Conservation (phyloP, 2,797 vertebrate genomes). For the Malacoctenus gilli region DNA sequence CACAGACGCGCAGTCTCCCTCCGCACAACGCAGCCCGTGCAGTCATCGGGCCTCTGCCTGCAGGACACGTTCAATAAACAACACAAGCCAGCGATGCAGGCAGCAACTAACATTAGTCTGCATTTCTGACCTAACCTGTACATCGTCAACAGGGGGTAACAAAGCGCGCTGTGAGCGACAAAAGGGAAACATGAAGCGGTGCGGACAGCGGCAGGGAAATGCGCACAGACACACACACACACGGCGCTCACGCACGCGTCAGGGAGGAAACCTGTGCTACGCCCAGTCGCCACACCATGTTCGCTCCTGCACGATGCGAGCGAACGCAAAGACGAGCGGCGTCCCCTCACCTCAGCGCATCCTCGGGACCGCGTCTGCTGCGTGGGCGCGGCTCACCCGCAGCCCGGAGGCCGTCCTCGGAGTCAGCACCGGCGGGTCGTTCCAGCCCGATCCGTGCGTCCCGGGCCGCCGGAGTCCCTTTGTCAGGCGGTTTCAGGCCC, state of each 20-base stretch:
- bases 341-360: conserved; percentile 79
- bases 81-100: no score
- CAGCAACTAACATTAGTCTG: no score
- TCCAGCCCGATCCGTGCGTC: neutral
- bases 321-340: neutral
- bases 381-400: conserved; percentile 65
- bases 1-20: conserved; percentile 5
- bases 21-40: no score
- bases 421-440: conserved; percentile 8
- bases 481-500: conserved; percentile 52
- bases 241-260: conserved; percentile 21
- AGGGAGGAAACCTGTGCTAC: conserved; percentile 22
- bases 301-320: no score
- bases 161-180: neutral
- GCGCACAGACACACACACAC: conserved; percentile 11
- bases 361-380: conserved; percentile 54
- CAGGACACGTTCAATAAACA: neutral
- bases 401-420: conserved; percentile 23
- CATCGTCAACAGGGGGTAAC: no score
- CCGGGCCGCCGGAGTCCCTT: conserved; percentile 20
- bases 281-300: conserved; percentile 25
- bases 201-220: neutral
- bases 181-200: conserved; percentile 13
- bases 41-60: neutral
- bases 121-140: no score